Conservation (phyloP, 2,113 vertebrate genomes). For the Electrona antarctica region DNA sequence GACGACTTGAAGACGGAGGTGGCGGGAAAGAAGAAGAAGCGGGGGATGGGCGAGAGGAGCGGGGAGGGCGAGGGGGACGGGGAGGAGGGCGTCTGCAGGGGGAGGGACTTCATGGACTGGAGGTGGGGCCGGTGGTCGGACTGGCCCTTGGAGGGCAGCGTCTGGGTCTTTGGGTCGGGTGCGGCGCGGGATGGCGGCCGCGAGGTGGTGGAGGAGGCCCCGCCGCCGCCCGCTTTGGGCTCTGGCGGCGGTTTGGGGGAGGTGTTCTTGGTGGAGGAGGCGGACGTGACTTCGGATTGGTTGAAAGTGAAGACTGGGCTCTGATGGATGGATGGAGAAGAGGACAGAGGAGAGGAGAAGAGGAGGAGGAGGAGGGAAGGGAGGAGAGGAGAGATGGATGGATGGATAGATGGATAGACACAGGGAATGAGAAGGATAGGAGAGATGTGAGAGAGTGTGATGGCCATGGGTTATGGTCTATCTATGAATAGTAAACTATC, state of each 20-base stretch:
- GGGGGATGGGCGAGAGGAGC: conserved; percentile 79
- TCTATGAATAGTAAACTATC: conserved; percentile 55
- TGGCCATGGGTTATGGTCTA: conserved; percentile 76
- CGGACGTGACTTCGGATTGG: conserved; percentile 80
- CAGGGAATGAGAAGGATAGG: conserved; percentile 34
- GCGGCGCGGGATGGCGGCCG: conserved; percentile 71
- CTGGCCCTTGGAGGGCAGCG: conserved; percentile 86
- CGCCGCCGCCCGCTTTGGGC: conserved; percentile 75
- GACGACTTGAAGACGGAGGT: conserved; percentile 83
- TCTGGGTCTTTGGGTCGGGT: conserved; percentile 88
- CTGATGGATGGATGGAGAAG: conserved; percentile 72
- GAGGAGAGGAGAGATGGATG: conserved; percentile 53
- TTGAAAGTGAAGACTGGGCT: conserved; percentile 92
- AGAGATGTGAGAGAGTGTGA: conserved; percentile 63
- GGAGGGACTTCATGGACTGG: conserved; percentile 86
- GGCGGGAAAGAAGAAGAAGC: conserved; percentile 85
- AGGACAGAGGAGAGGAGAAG: conserved; percentile 61
- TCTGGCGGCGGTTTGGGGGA: conserved; percentile 72
- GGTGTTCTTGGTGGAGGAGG: conserved; percentile 49
- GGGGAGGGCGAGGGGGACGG: conserved; percentile 79
- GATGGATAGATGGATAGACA: conserved; percentile 39
- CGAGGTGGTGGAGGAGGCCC: conserved; percentile 57
- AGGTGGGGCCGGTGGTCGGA: conserved; percentile 81
- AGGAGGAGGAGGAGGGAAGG: conserved; percentile 52
- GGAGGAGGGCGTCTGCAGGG: conserved; percentile 79